phyloP scores from a whole-genome alignment of 1,140 invertebrate genomes.

The Drosophila micromelanica region DNA sequence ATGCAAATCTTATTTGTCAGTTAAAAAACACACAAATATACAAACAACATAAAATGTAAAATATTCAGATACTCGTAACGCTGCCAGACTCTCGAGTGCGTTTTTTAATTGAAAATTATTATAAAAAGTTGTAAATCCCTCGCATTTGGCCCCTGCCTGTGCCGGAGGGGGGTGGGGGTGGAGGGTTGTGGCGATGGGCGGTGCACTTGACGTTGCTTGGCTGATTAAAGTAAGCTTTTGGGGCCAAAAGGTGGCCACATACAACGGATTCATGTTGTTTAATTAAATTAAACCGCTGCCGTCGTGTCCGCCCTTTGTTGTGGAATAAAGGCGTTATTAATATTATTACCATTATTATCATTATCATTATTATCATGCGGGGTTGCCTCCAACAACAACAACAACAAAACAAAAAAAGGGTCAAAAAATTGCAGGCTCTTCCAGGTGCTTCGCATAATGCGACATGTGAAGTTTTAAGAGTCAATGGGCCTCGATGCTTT shows the following conservation, averaged over 20 bases:
- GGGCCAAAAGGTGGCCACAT: conserved; percentile 70
- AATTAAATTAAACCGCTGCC: conserved; percentile 77
- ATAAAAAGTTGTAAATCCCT: conserved; percentile 79
- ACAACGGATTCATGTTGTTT: conserved; percentile 78
- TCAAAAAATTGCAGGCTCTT: conserved; percentile 54
- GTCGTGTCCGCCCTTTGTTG: conserved; percentile 66
- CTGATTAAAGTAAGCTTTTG: conserved; percentile 57
- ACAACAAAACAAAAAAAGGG: conserved; percentile 35
- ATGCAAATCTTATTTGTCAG: conserved; percentile 78
- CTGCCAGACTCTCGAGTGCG: conserved; percentile 55
- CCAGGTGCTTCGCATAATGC: conserved; percentile 76
- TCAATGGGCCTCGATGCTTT: conserved; percentile 63
- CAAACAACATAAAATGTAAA: conserved; percentile 51
- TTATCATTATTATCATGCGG: conserved; percentile 52
- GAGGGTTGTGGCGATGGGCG: not conserved
- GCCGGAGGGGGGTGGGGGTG: not conserved
- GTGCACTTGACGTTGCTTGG: conserved; percentile 28
- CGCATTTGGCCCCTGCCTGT: conserved; percentile 38
- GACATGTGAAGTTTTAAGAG: conserved; percentile 75
- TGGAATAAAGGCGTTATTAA: conserved; percentile 80
- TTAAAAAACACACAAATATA: conserved; percentile 30
- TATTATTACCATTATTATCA: conserved; percentile 78
- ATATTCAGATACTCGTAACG: conserved; percentile 5
- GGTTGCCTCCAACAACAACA: not conserved
- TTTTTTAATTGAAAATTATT: conserved; percentile 83